Percentiles rank a stretch among this genome's conserved stretches.
phyloP scores from a whole-genome alignment of 2,113 vertebrate species.

The Limnothrissa miodon region DNA sequence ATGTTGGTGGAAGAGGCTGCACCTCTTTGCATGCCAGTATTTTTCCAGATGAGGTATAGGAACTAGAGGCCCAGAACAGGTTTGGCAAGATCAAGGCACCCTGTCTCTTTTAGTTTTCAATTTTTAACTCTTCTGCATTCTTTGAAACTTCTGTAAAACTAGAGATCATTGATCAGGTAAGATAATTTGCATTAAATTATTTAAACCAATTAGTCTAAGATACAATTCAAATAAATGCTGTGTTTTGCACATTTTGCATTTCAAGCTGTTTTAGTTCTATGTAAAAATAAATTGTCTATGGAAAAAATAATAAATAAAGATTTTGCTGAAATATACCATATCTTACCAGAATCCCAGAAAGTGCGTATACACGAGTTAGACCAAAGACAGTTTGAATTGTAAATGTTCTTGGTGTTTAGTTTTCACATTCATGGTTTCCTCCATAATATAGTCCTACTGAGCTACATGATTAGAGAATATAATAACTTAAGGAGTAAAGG shows the following conservation, averaged over 20 bases:
- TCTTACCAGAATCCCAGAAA: too few relatives aligned
- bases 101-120: neutral
- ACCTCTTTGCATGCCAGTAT: neutral
- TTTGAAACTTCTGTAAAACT: neutral
- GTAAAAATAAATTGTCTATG: too few relatives aligned
- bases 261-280: too few relatives aligned
- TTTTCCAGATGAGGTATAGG: constrained; percentile 1
- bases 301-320: too few relatives aligned
- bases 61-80: constrained; percentile 48
- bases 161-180: neutral
- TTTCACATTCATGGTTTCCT: neutral
- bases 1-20: neutral
- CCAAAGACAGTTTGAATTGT: neutral
- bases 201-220: neutral
- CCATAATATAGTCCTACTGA: neutral
- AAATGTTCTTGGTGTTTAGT: neutral
- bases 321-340: too few relatives aligned
- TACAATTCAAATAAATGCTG: neutral
- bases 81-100: constrained; percentile 53
- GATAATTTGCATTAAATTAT: neutral
- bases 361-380: too few relatives aligned
- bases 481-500: too few relatives aligned
- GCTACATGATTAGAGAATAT: neutral
- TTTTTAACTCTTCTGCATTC: neutral
- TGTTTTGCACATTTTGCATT: too few relatives aligned